Conservation (phyloP, 2,888 invertebrate genomes). For the Schizotus pectinicornis region DNA sequence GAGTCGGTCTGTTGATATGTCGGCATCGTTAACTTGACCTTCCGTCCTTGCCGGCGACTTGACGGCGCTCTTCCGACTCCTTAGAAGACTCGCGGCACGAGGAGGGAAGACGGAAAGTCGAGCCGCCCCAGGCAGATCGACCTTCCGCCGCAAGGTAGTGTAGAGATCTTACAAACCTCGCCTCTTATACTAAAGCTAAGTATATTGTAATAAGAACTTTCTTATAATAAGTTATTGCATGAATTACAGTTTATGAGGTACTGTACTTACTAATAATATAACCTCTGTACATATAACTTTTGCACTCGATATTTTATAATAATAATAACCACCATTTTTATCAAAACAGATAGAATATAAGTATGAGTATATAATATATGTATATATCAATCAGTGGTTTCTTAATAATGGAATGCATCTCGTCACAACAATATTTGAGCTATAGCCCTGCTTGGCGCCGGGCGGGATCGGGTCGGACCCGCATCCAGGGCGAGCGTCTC, state of each 20-base stretch:
- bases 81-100: slow-evolving; percentile 41
- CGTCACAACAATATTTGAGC: slow-evolving; percentile 62
- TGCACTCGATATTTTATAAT: slow-evolving; percentile 57
- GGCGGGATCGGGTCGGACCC: slow-evolving; percentile 48
- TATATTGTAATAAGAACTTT: slow-evolving; percentile 61
- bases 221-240: slow-evolving; percentile 63
- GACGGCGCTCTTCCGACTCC: slow-evolving; percentile 28
- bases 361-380: slow-evolving; percentile 56
- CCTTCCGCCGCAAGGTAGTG: slow-evolving; percentile 45
- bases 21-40: slow-evolving; percentile 42
- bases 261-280: slow-evolving; percentile 62
- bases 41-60: slow-evolving; percentile 38
- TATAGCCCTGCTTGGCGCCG: slow-evolving; percentile 55
- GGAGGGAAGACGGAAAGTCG: slow-evolving; percentile 45
- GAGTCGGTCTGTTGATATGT: slow-evolving; percentile 54
- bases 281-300: slow-evolving; percentile 62
- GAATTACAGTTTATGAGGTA: slow-evolving; percentile 63
- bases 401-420: slow-evolving; percentile 60
- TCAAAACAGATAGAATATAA: slow-evolving; percentile 58
- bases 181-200: slow-evolving; percentile 60
- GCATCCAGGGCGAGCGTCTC: slow-evolving; percentile 50
- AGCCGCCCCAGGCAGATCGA: slow-evolving; percentile 43
- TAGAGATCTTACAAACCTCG: slow-evolving; percentile 57
- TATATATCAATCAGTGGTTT: slow-evolving; percentile 57
- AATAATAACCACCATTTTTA: slow-evolving; percentile 55